These are phyloP conservation scores for Apostichopus leukothele DNA, from an alignment of 53 echinoderm and acorn worm species.

Conservation along the genomic window DNA sequence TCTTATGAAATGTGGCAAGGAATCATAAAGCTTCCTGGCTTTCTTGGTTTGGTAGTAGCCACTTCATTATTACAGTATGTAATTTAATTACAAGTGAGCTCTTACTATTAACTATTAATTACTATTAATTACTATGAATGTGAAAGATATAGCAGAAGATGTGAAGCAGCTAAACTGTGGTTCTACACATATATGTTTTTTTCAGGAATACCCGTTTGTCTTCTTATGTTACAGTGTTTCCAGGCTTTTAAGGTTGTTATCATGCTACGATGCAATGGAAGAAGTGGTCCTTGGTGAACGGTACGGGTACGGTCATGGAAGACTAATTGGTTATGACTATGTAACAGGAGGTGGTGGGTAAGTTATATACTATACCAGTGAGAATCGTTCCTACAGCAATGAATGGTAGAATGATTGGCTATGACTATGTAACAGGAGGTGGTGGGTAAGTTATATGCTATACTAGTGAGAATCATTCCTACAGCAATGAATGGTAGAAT, in stretches of 20 bases:
- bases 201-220: neutral
- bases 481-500: too few relatives aligned
- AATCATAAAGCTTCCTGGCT: too few relatives aligned
- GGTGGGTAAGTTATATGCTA: conserved; percentile 71
- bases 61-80: too few relatives aligned
- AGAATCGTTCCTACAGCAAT: too few relatives aligned
- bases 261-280: conserved; percentile 74
- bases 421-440: conserved; percentile 83
- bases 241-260: conserved; percentile 63
- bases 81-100: too few relatives aligned
- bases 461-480: too few relatives aligned
- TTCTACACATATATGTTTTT: neutral
- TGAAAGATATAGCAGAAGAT: neutral
- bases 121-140: neutral
- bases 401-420: too few relatives aligned
- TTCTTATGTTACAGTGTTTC: conserved; percentile 63
- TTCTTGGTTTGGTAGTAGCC: too few relatives aligned
- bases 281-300: conserved; percentile 85
- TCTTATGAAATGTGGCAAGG: too few relatives aligned
- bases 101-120: too few relatives aligned
- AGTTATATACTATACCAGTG: too few relatives aligned
- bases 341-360: neutral
- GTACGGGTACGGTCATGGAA: conserved; percentile 85
- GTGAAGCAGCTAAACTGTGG: neutral
- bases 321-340: conserved; percentile 89